A percentile compares a stretch with the other conserved stretches of the same genome.
phyloP scores from a whole-genome alignment of 2,888 invertebrate genomes.

The Spatulosminthurus flaviceps region DNA sequence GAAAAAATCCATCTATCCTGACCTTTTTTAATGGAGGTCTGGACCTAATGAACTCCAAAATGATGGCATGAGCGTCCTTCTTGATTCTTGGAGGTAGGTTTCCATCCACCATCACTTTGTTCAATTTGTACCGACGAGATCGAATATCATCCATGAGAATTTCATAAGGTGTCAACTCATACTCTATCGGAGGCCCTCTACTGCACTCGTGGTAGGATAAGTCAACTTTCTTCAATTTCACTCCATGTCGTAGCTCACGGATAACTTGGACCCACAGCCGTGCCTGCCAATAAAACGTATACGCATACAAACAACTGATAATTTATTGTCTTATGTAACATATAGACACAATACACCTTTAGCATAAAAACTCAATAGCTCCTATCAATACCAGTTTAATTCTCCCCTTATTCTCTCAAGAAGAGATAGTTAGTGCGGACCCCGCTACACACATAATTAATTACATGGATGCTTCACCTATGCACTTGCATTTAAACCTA shows the following conservation, averaged over 20 bases:
- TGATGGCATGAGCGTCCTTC: constrained; percentile 94
- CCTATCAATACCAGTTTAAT: no score
- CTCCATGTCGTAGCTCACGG: constrained; percentile 88
- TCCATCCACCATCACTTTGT: constrained; percentile 85
- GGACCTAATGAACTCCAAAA: constrained; percentile 95
- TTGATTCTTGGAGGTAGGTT: constrained; percentile 80
- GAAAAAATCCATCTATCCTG: no score
- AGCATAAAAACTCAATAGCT: no score
- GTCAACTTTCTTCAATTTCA: constrained; percentile 89
- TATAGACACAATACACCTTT: no score
- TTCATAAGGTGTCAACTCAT: constrained; percentile 94
- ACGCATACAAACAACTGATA: not conserved
- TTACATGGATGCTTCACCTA: no score
- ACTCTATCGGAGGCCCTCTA: constrained; percentile 83
- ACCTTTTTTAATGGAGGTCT: constrained; percentile 92
- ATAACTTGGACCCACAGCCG: constrained; percentile 96
- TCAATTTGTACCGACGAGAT: constrained; percentile 85
- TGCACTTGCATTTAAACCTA: no score
- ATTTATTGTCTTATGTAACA: not conserved
- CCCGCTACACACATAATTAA: no score
- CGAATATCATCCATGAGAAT: constrained; percentile 96
- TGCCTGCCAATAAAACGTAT: constrained; percentile 72
- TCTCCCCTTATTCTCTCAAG: no score
- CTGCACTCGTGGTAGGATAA: constrained; percentile 66
- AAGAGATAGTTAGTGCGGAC: no score